phyloP scores from a whole-genome alignment of 2,113 vertebrate genomes.

The Maccullochella peelii region DNA sequence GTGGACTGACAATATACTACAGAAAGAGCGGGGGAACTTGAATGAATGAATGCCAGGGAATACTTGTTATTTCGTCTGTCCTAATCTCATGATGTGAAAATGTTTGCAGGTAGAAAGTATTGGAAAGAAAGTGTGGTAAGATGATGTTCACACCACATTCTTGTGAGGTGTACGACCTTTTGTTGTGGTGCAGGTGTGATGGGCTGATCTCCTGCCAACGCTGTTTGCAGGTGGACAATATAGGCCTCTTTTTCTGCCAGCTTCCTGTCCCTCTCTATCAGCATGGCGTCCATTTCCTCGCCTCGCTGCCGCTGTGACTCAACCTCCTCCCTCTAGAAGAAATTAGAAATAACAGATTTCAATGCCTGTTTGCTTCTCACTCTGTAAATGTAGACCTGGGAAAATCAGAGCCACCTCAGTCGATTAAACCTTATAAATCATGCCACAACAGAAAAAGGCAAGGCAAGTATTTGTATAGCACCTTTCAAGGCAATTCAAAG shows the following conservation, averaged over 20 bases:
- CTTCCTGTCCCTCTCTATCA: conserved; percentile 87
- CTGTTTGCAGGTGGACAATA: conserved; percentile 88
- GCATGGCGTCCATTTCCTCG: conserved; percentile 88
- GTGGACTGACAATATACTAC: background rate
- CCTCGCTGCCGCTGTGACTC: conserved; percentile 85
- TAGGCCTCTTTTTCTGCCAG: conserved; percentile 90
- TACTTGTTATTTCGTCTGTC: background rate
- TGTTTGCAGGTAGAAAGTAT: no score
- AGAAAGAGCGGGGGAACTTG: background rate
- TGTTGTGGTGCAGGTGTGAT: conserved; percentile 59
- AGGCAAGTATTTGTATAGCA: background rate
- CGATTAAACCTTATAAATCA: background rate
- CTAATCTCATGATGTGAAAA: background rate
- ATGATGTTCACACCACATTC: background rate
- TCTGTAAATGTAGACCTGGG: background rate
- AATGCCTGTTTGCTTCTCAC: background rate
- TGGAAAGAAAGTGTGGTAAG: background rate
- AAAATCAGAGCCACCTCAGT: background rate
- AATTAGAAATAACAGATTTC: background rate
- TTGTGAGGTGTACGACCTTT: conserved; percentile 72
- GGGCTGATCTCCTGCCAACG: conserved; percentile 70
- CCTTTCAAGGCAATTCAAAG: background rate
- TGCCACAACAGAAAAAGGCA: background rate
- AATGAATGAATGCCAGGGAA: background rate
- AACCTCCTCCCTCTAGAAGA: conserved; percentile 81